A percentile compares a stretch with the other conserved stretches of the same genome.
Conservation (phyloP, 1,140 invertebrate genomes). For the Penaeus indicus region DNA sequence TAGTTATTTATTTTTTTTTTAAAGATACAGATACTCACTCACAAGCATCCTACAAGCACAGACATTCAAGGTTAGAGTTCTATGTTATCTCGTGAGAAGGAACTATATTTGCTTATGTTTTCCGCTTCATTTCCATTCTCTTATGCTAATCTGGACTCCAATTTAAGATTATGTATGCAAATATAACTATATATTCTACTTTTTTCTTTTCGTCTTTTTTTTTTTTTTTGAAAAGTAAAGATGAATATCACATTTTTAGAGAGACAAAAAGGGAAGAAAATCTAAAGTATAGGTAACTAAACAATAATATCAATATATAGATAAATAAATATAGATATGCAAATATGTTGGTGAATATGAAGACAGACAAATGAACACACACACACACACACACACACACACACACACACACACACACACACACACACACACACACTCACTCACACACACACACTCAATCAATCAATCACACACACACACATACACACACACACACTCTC, state of each 20-base stretch:
- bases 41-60: conserved; percentile 53
- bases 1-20: neutral
- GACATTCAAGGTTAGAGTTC: conserved; percentile 47
- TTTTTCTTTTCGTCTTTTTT: too few species aligned
- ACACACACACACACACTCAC: too few species aligned
- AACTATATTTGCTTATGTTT: conserved; percentile 4
- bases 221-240: too few species aligned
- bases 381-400: too few species aligned
- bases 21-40: conserved; percentile 36
- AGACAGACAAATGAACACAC: neutral
- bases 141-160: too few species aligned
- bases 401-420: too few species aligned
- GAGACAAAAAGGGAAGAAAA: neutral
- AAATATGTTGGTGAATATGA: neutral
- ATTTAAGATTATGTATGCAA: neutral
- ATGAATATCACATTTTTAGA: too few species aligned
- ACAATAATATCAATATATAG: neutral
- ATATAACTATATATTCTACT: neutral
- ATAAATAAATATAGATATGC: neutral
- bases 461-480: too few species aligned
- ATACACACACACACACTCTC: too few species aligned
- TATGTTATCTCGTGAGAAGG: conserved; percentile 46
- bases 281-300: neutral
- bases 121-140: too few species aligned
- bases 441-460: too few species aligned